phyloP scores from a whole-genome alignment of 2,113 vertebrate genomes.

The Alouatta palliata region DNA sequence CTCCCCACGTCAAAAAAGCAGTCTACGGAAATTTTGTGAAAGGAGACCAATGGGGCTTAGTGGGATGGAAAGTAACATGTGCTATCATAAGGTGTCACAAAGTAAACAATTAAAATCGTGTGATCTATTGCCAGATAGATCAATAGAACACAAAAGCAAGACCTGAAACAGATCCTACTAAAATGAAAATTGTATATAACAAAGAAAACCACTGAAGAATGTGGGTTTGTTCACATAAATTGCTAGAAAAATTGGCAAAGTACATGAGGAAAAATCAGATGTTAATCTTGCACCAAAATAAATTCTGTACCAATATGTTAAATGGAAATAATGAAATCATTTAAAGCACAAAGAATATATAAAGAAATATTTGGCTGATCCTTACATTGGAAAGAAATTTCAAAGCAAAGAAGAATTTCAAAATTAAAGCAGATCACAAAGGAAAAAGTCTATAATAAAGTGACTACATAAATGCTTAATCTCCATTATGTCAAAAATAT shows the following conservation, averaged over 20 bases:
- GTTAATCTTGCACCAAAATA: constrained; percentile 37
- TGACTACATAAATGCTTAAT: not conserved
- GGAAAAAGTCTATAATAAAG: constrained; percentile 10
- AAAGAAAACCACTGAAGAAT: constrained; percentile 46
- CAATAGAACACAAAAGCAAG: not conserved
- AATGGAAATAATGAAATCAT: constrained; percentile 55
- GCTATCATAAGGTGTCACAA: not conserved
- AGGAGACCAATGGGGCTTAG: not conserved
- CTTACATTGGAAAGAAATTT: constrained; percentile 34
- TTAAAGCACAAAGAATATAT: constrained; percentile 24
- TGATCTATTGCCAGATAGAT: constrained; percentile 9
- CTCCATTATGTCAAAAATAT: not conserved
- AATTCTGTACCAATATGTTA: constrained; percentile 28
- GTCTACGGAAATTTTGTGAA: not conserved
- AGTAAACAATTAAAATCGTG: not conserved
- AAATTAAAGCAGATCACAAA: constrained; percentile 57
- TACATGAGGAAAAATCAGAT: not conserved
- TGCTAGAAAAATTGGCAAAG: constrained; percentile 41
- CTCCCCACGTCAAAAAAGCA: not conserved
- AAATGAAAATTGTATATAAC: constrained; percentile 5
- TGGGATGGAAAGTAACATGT: not conserved
- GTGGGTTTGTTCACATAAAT: constrained; percentile 32
- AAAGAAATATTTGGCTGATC: not conserved
- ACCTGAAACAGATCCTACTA: constrained; percentile 17
- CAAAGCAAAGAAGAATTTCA: constrained; percentile 25